phyloP scores from a whole-genome alignment of 2,113 vertebrate genomes.

The Columba janthina region DNA sequence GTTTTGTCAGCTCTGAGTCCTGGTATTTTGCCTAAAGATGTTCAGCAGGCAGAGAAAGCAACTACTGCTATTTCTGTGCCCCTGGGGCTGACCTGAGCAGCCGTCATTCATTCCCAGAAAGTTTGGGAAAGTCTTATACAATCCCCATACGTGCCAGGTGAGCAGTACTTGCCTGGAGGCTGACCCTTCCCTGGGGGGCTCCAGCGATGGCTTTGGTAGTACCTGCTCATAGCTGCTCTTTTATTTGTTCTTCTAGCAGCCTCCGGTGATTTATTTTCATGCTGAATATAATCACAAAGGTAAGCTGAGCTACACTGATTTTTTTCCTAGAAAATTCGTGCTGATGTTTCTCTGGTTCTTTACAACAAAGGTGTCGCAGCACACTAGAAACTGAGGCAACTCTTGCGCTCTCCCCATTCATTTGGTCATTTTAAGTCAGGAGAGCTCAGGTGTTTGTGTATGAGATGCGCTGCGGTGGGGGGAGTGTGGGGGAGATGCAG shows the following conservation, averaged over 20 bases:
- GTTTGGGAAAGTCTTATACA: neutral
- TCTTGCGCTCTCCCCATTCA: neutral
- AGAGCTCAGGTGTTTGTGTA: neutral
- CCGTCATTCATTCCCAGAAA: neutral
- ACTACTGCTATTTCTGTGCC: neutral
- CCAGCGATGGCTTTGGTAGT: neutral
- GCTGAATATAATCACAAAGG: neutral
- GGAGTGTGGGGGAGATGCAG: neutral
- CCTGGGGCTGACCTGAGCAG: neutral
- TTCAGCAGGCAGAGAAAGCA: neutral
- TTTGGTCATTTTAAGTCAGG: neutral
- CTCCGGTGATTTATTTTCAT: neutral
- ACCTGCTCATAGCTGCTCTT: neutral
- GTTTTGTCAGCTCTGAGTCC: neutral
- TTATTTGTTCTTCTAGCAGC: neutral
- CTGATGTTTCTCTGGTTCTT: neutral
- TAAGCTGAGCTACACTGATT: neutral
- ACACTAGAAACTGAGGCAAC: neutral
- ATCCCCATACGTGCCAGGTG: fast-evolving
- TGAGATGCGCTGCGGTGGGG: neutral
- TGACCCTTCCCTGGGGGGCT: neutral
- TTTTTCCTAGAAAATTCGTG: neutral
- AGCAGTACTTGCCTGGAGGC: neutral
- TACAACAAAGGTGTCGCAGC: neutral
- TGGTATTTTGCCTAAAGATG: neutral